Base-by-base conservation (phyloP, 2,888 invertebrate genomes). In the Cryptocephalus moraei region DNA sequence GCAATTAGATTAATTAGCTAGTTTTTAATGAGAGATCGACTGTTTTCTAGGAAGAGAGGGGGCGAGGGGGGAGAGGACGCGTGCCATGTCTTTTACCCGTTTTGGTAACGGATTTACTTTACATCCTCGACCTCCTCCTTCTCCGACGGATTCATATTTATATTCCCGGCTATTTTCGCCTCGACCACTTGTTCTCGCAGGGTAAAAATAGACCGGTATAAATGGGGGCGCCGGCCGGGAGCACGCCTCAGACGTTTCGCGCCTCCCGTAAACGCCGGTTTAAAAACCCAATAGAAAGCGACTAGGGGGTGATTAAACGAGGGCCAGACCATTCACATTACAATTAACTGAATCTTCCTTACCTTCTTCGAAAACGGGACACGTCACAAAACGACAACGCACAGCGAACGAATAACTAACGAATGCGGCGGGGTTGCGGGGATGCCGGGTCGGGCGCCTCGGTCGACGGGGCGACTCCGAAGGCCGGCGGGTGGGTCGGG, bases 401-500 rank as follows among this genome's bases (percentile, higher is more conserved):
- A 56, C 64, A 62, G 63, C 61, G 60, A 63, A 63, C 65, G 66
- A 69, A 66, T 68, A 69, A n/a, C n/a, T n/a, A n/a, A n/a, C n/a
- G n/a, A n/a, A n/a, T n/a, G n/a, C n/a, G 2, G 22, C 22, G 22
- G 22, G 22, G 22, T 22, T 22, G 66, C 2, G 62, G 68, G 63
- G 64, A 66, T 58, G 65, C 66, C 62, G 66, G 62, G 61, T 58
- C 59, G 60, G 58, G 61, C 57, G 62, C 62, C 59, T 55, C 62
- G 63, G 62, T 64, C 62, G 61, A 61, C 22, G 58, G 56, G 58
- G 55, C 54, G 22, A 57, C 46, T 43, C 55, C 36, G 22, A 56
- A 55, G 48, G 33, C 22, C 36, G 58, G 58, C 54, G 59, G 62
- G 67, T 61, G 56, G 51, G 52, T 54, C 48, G 36, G 56, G 54